Conservation (phyloP, 2,113 vertebrate species). For the Chloebia gouldiae region DNA sequence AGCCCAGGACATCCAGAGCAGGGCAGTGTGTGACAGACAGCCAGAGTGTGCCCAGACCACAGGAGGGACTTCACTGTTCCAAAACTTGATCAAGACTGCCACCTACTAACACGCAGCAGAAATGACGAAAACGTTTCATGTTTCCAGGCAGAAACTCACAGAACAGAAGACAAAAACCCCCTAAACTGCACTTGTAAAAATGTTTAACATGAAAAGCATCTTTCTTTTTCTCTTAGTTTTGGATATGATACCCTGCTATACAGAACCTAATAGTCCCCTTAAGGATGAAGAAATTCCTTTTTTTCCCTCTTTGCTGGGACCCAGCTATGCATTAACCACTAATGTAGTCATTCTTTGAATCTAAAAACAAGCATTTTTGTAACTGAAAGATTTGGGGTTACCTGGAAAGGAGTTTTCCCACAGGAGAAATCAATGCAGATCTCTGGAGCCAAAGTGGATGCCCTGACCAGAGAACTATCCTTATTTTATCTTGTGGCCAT, state of each 20-base stretch:
- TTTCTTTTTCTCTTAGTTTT: not conserved
- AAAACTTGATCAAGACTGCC: constrained; percentile 76
- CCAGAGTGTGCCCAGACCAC: not conserved
- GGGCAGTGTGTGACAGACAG: not conserved
- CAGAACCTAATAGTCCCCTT: not conserved
- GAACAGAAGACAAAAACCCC: not conserved
- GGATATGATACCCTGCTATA: not conserved
- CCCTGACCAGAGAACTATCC: not conserved
- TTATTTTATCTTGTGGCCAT: not conserved
- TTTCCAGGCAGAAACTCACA: not conserved
- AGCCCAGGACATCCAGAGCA: not conserved
- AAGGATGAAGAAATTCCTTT: not conserved
- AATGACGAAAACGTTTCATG: not conserved
- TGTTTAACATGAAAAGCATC: not conserved
- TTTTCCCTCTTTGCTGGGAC: not conserved
- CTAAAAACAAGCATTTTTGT: not conserved
- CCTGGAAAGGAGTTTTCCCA: not conserved
- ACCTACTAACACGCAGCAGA: constrained; percentile 50
- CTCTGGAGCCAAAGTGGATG: not conserved
- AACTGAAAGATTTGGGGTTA: not conserved
- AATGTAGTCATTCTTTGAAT: not conserved
- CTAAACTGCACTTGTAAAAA: not conserved
- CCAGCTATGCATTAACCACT: not conserved
- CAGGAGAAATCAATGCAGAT: not conserved
- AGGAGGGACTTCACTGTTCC: not conserved